Percentiles rank a stretch among this genome's conserved stretches.
These are phyloP conservation scores for Micromesistius poutassou DNA, from an alignment of 2,797 vertebrate genomes.

Conservation along the genomic window DNA sequence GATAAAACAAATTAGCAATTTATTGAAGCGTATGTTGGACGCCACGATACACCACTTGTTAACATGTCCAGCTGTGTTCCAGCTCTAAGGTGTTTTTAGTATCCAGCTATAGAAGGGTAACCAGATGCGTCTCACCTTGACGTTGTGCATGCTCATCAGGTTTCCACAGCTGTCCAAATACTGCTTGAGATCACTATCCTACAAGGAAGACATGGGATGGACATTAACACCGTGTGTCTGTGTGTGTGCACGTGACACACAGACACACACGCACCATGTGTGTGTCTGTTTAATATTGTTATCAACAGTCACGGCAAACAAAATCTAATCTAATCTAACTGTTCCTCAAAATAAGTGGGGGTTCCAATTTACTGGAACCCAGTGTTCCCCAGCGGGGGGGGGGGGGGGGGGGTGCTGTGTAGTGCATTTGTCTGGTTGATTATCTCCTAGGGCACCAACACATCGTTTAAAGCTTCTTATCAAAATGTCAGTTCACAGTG, in stretches of 20 bases:
- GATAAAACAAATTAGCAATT: neutral
- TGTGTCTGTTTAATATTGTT: neutral
- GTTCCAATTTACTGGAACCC: no score
- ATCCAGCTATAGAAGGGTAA: no score
- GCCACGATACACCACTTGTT: neutral
- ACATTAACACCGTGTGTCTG: neutral
- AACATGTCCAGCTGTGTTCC: neutral
- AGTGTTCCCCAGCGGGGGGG: no score
- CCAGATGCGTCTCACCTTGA: constrained; percentile 79
- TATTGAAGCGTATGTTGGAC: neutral
- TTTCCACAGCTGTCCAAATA: constrained; percentile 95
- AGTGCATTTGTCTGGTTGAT: no score
- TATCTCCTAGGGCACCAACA: no score
- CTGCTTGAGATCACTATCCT: constrained; percentile 97
- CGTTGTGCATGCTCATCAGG: constrained; percentile 95
- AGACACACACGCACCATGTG: neutral
- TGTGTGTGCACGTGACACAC: neutral
- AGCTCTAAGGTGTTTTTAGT: neutral
- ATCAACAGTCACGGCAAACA: no score
- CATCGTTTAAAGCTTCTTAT: no score
- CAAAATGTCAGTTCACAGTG: no score
- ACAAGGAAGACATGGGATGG: constrained; percentile 38
- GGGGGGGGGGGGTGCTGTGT: no score
- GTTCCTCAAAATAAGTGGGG: no score
- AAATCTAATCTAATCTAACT: no score